These are phyloP conservation scores for Orthosia cruda DNA, from an alignment of 2,888 invertebrate genomes.

Conservation along the genomic window DNA sequence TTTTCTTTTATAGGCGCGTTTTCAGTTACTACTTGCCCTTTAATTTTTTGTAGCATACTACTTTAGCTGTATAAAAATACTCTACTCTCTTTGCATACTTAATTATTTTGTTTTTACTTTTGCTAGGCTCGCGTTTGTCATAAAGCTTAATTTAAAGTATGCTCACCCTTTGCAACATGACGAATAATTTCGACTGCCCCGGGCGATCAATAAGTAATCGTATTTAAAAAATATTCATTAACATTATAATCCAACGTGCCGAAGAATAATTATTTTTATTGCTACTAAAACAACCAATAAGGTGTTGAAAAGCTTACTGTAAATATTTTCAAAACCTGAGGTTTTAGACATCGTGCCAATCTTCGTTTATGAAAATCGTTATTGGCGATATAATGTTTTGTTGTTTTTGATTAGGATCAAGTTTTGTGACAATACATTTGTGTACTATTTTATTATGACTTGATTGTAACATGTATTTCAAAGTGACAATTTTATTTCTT, in stretches of 20 bases:
- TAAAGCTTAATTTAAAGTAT: constrained; percentile 7
- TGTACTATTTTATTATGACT: no score
- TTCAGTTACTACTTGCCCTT: background rate
- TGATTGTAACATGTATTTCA: no score
- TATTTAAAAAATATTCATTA: constrained; percentile 47
- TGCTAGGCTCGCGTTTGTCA: no score
- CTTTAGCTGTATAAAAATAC: background rate
- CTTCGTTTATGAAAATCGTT: no score
- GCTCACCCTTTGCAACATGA: constrained; percentile 14
- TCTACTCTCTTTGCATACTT: constrained; percentile 8
- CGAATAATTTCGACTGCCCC: constrained; percentile 25
- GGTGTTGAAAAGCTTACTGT: background rate
- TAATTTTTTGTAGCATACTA: background rate
- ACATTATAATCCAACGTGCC: constrained; percentile 4
- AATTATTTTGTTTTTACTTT: background rate
- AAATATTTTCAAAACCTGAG: no score
- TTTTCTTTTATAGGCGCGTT: no score
- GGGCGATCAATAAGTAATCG: constrained; percentile 44
- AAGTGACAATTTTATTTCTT: no score
- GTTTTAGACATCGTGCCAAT: no score
- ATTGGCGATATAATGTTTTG: no score
- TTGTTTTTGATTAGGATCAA: no score
- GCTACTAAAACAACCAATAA: background rate
- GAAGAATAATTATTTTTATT: constrained; percentile 32
- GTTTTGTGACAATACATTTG: no score